Evolutionary conservation across 1,140 invertebrate species (phyloP), one percentile per base, ranked within the genome.

Genomic region (Mycetomoellerius zeteki): DNA sequence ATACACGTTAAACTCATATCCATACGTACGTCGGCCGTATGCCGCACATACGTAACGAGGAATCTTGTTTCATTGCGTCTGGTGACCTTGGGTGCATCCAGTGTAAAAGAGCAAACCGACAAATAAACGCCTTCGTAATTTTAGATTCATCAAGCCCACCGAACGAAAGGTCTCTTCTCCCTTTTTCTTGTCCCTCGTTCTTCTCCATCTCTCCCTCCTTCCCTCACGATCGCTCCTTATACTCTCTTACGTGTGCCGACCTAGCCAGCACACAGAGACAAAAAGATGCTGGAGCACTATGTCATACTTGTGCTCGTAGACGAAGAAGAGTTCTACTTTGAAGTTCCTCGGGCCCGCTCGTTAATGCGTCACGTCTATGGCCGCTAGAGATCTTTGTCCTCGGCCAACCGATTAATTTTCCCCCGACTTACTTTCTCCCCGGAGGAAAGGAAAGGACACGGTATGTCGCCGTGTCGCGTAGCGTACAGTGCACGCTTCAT

Each of bases 31-130:
- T 77, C n/a, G n/a, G n/a, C n/a, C n/a, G n/a, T n/a, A n/a, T 65
- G 71, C 84, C 69, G 76, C 69, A 86, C 76, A 82, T 86, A 86
- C 76, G 85, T 81, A 88, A 86, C 76, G 77, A 87, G 56, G 86
- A 87, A 87, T 89, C 78, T 87, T 71, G 80, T 88, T 85, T 85
- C 65, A 72, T 85, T 88, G 78, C 65, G 86, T 77, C 72, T 72
- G 56, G 33, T 85, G 65, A 88, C 86, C 27, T 78, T 77, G 56
- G 85, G 47, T 30, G 64, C 78, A 50, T 37, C 67, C 62, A 52
- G 12, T 24, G 14, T 62, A 75, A 88, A 75, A 80, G 60, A 69
- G 54, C 54, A 80, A 89, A 86, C 52, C 69, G 47, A 86, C 62
- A 81, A 89, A 88, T 81, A 76, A 86, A 75, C 54, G 67, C 54